Evolutionary conservation across 1,140 invertebrate species (phyloP), one percentile per base, ranked within the genome.

Genomic region (Pseudomyrmex gracilis): DNA sequence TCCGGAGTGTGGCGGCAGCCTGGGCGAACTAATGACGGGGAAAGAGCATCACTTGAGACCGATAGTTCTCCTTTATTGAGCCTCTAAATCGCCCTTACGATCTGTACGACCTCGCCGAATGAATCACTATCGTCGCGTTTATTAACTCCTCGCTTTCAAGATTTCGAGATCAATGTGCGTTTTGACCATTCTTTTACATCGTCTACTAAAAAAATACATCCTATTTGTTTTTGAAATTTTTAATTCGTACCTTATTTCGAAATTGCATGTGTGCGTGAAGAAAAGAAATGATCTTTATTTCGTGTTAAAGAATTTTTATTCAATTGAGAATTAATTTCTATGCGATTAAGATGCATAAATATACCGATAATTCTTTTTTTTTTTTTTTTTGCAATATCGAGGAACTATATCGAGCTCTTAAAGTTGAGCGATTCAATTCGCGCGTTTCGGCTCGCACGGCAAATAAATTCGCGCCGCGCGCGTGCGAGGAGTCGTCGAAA

Each of bases 61-160:
- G 78, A 87, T 87, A 51, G 51, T 66, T 83, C 66, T 58, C 71
- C 47, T 57, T 78, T 61, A 66, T 51, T 43, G 58, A 67, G 17
- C 66, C 57, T 58, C 55, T 78, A 67, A 85, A 70, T 82, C 55
- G 55, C 63, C 43, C 53, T 86, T 67, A 55, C 71, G 66, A 67
- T 86, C 78, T 84, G 64, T 86, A 61, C 78, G 55, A 49, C 45
- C n/a, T 34, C 10, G 43, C 12, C 43, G 15, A 34, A 80, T 71
- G 66, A 80, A 70, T 80, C 76, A 70, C 8, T 20, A 70, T 70
- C 55, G 34, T 80, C 22, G 47, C 53, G 43, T 45, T 80, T 80
- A 71, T 60, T 71, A 71, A 60, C 43, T 4, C 15, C 13, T 8
- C 34, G 24, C 73, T 1, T 17, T 76, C 10, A 43, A 15, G 12